Percentiles rank a stretch among this genome's conserved stretches.
Conservation (phyloP, 2,888 invertebrate species). For the Monochamus alternatus region DNA sequence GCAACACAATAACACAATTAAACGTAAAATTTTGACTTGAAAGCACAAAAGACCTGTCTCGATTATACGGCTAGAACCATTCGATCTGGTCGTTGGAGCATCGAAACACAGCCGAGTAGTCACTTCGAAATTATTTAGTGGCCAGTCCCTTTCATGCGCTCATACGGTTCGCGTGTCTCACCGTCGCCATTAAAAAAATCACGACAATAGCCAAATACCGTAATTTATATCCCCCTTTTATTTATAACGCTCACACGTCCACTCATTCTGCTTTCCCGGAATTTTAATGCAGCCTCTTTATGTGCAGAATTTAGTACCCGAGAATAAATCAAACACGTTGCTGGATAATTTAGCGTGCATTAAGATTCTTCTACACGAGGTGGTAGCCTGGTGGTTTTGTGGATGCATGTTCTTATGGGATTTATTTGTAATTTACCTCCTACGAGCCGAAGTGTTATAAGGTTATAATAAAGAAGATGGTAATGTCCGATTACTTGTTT, state of each 20-base stretch:
- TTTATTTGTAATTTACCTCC: slow-evolving; percentile 4
- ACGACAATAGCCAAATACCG: slow-evolving; percentile 29
- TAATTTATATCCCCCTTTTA: slow-evolving; percentile 27
- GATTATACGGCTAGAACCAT: neutral
- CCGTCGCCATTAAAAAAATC: slow-evolving; percentile 24
- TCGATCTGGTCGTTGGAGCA: neutral
- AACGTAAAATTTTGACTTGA: too few species aligned
- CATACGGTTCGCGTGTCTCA: slow-evolving; percentile 31
- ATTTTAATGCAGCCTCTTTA: slow-evolving; percentile 33
- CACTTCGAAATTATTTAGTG: slow-evolving; percentile 4
- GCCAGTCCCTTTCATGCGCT: neutral
- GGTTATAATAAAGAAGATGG: slow-evolving; percentile 12
- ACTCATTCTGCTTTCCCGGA: slow-evolving; percentile 30
- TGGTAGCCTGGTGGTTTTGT: slow-evolving; percentile 24
- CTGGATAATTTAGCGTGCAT: slow-evolving; percentile 24
- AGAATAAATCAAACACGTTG: slow-evolving; percentile 32
- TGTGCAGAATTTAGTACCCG: slow-evolving; percentile 29
- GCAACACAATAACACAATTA: too few species aligned
- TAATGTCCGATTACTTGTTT: slow-evolving; percentile 6
- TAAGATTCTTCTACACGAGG: slow-evolving; percentile 22
- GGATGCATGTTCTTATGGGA: neutral
- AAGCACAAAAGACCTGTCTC: neutral
- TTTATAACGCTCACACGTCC: slow-evolving; percentile 35
- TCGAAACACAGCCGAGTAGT: neutral
- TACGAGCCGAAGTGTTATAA: slow-evolving; percentile 7